Evolutionary conservation across 2,113 vertebrate genomes (phyloP), one percentile per base, ranked within the genome.

Genomic region (Camelus dromedarius): DNA sequence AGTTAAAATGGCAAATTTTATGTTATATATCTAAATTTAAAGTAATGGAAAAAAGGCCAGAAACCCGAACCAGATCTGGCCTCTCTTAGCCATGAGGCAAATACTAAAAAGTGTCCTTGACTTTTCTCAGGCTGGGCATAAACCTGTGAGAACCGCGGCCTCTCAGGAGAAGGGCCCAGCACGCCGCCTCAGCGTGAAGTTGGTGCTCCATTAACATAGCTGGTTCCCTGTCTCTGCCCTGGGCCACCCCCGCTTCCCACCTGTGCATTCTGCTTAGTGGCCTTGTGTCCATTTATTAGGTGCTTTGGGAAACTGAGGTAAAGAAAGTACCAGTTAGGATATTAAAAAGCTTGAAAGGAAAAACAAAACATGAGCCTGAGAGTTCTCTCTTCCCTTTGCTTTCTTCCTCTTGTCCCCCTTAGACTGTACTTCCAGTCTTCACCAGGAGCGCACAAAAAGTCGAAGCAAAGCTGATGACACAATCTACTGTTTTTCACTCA

Each of bases 221-320:
- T 48, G 30, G 3, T 32, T 77, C 54, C 32, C 35, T 2, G 60
- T 56, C 22, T 5, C 8, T 15, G 13, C 8, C 48, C 18, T 3
- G 6, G 0, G 14, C 38, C 9, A 11, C 8, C 26, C 10, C 32
- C 5, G 30, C 22, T 22, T 64, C 5, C 2, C 10, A 6, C 0
- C 0, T 30, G 10, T 12, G 16, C 18, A 2, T 32, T 26, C 58
- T 50, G 50, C 30, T 48, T 4, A 10, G 30, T 13, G 26, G 24
- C 4, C 62, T 24, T 30, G n/a, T 77, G 14, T 16, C 50, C n/a
- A 16, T 15, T 58, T 42, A 1, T 52, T 79, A 52, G n/a, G 48
- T 5, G 14, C 35, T 67, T 46, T 62, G 50, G 75, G 50, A 93
- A 91, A 85, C 6, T 60, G 26, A 15, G 26, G 8, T 46, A 52